Percentiles rank a stretch among this genome's conserved stretches.
phyloP scores from a whole-genome alignment of 1,140 invertebrate genomes.

The Metaphire vulgaris region DNA sequence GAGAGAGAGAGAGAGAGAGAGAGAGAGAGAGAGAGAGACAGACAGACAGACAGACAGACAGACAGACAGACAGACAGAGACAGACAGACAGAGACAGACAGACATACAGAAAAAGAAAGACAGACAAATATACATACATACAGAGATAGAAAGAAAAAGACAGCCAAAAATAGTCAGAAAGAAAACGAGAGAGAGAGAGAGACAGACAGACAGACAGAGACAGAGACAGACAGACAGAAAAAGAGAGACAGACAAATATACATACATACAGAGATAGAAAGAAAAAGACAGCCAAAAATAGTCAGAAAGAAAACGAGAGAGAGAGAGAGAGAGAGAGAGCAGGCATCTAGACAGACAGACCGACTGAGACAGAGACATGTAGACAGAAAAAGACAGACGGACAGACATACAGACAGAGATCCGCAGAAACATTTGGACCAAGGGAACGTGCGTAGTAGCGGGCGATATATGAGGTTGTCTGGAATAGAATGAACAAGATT shows the following conservation, averaged over 20 bases:
- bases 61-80: background rate
- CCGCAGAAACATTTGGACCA: no score
- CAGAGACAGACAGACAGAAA: background rate
- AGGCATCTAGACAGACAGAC: background rate
- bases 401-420: no score
- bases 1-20: no score
- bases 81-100: conserved; percentile 1
- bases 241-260: background rate
- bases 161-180: background rate
- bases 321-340: conserved; percentile 1
- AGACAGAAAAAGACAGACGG: no score
- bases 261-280: background rate
- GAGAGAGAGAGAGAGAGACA: no score
- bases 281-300: background rate
- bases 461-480: no score
- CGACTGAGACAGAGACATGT: no score
- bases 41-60: background rate
- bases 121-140: background rate
- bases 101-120: background rate
- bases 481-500: no score
- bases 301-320: background rate
- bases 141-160: background rate
- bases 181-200: background rate
- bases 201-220: background rate
- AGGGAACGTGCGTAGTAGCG: no score